Conservation (phyloP, 2,797 vertebrate genomes). For the Tokudaia tokunoshimensis region DNA sequence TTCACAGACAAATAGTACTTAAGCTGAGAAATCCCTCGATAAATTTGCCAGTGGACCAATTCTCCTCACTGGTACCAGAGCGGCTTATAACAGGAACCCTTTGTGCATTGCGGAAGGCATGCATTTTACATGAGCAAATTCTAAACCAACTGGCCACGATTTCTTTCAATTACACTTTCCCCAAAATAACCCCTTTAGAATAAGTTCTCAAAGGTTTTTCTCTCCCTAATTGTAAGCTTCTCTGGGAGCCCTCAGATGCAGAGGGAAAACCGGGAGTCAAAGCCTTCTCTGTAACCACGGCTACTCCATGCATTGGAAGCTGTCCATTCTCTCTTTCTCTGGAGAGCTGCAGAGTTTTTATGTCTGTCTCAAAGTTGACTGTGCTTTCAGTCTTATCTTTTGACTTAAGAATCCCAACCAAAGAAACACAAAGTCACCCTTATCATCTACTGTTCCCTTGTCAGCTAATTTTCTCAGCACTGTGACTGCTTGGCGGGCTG, state of each 20-base stretch:
- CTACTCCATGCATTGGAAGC: constrained; percentile 51
- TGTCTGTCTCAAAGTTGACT: constrained; percentile 77
- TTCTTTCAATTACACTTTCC: constrained; percentile 70
- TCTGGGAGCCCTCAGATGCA: constrained; percentile 16
- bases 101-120: constrained; percentile 71
- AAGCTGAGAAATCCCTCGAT: constrained; percentile 73
- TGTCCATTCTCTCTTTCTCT: constrained; percentile 74
- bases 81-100: constrained; percentile 65
- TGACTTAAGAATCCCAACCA: constrained; percentile 55
- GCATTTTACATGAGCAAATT: constrained; percentile 78
- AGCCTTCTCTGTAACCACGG: constrained; percentile 59
- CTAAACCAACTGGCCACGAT: constrained; percentile 65
- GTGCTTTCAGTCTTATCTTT: constrained; percentile 56
- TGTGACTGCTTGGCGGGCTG: not conserved
- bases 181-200: constrained; percentile 70
- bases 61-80: constrained; percentile 14
- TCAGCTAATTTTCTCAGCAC: not conserved
- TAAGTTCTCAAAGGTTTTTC: constrained; percentile 70
- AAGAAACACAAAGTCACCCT: constrained; percentile 48
- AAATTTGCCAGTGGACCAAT: constrained; percentile 66
- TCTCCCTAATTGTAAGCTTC: constrained; percentile 59
- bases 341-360: constrained; percentile 57
- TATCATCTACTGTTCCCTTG: not conserved
- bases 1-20: constrained; percentile 61
- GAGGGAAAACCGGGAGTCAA: constrained; percentile 19